Evolutionary conservation across 2,888 invertebrate genomes (phyloP), one percentile per base, ranked within the genome.

Genomic region (Tillus elongatus): DNA sequence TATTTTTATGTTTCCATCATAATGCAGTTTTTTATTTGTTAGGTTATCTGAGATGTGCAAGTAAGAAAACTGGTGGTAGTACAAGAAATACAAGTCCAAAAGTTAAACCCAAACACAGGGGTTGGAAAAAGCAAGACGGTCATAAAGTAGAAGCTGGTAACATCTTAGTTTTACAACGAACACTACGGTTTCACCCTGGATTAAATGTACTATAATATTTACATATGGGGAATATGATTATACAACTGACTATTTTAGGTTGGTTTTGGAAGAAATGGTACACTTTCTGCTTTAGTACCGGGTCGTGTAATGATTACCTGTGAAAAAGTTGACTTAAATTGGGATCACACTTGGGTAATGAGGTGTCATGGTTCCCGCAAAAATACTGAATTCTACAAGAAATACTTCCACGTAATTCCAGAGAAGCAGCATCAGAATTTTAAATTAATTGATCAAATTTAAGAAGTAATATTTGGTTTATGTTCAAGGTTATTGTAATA

Each of bases 321-420:
- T 64, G 93, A 95, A 57, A 75, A 79, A 53, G 72, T 82, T 36
- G 77, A 88, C 41, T 82, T 82, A 0, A 74, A 86, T 52, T 87
- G 84, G 79, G 73, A 80, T 10, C 84, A 86, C 53, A 70, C 73
- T 0, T 84, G 87, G 82, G 70, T 88, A 15, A 70, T 76, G 54
- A 64, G 74, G 42, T 62, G 74, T 54, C 81, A 85, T 60, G 69
- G 67, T 0, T 77, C 77, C 0, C 68, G 83, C 38, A 68, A 78
- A 51, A 67, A 73, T 1, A 75, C 77, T 48, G 71, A 69, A 1
- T 81, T 89, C 45, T 77, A 78, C 53, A 92, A 91, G 60, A 89
- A 89, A 56, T 87, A 89, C 59, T 86, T 77, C 50, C 82, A 93
- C 69, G 74, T 93, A 24, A 72, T 92, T 49, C 82, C 90, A 0